A percentile compares a stretch with the other conserved stretches of the same genome.
These are phyloP conservation scores for Orussus abietinus DNA, from an alignment of 1,140 invertebrate species.

Conservation along the genomic window DNA sequence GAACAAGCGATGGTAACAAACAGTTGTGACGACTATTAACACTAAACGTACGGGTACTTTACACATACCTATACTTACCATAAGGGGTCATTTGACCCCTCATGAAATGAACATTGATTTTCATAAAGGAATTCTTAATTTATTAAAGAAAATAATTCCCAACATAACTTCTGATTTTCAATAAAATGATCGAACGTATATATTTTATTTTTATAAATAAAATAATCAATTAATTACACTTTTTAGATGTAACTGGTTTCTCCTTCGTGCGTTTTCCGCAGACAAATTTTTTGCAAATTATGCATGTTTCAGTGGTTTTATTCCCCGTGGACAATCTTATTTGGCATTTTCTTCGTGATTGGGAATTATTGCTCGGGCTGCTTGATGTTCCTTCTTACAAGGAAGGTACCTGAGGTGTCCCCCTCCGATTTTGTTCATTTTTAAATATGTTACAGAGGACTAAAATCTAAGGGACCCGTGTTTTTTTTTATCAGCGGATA, in stretches of 20 bases:
- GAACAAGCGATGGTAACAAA: too few species aligned
- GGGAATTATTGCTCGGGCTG: constrained; percentile 10
- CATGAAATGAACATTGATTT: constrained; percentile 4
- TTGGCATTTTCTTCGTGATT: constrained; percentile 12
- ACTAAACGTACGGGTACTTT: constrained; percentile 14
- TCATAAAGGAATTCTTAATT: constrained; percentile 5
- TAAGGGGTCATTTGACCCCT: constrained; percentile 12
- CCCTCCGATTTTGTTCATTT: too few species aligned
- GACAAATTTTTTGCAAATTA: constrained; percentile 14
- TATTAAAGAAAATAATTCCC: constrained; percentile 12
- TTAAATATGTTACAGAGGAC: too few species aligned
- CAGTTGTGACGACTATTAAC: too few species aligned
- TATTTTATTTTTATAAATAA: constrained; percentile 12
- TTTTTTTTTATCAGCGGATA: too few species aligned
- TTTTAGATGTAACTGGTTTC: constrained; percentile 8
- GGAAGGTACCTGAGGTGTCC: too few species aligned
- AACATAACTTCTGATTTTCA: constrained; percentile 9
- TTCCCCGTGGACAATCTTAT: constrained; percentile 11
- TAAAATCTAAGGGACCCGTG: too few species aligned
- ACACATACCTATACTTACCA: constrained; percentile 10
- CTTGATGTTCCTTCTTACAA: constrained; percentile 9
- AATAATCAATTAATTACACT: constrained; percentile 12
- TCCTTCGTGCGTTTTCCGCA: constrained; percentile 8
- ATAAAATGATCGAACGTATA: constrained; percentile 10
- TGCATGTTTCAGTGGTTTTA: constrained; percentile 14